Evolutionary conservation across 2,113 vertebrate species (phyloP), one percentile per base, ranked within the genome.

Genomic region (Melanocharis versteri): DNA sequence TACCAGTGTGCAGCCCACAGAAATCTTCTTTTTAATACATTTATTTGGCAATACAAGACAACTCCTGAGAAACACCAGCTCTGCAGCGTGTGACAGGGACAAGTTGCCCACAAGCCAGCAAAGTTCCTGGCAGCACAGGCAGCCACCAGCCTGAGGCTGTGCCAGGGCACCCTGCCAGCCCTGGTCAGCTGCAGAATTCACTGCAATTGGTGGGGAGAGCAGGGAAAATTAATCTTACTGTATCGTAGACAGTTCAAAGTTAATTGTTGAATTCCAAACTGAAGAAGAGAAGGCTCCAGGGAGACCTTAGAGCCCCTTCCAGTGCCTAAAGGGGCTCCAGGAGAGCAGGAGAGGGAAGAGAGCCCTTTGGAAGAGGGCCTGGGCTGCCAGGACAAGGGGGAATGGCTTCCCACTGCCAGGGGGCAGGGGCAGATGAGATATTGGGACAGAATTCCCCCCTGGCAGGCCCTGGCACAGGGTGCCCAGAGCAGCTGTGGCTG

Each of bases 351-450:
- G 23, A 64, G 50, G 31, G 66, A 44, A 53, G 48, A 64, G 15
- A 7, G 19, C 7, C 26, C 33, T 66, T 37, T 56, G 33, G 50
- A 21, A 56, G 23, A 28, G 50, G 10, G n/a, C 2, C 40, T 65
- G 66, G 35, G 10, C 6, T 23, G 39, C 18, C 28, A 53, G 61
- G 33, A 53, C 33, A 24, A 21, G 2, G 4, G 15, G 37, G 6
- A 37, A 51, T 44, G 51, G 60, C 6, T 61, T 65, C 28, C 27
- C 30, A 44, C 0, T 33, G 37, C 18, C 51, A 44, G 7, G 45
- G 44, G 39, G 19, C 23, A 53, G 69, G 13, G 37, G 0, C 0
- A 0, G 60, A 1, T 30, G 33, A 51, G 69, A 73, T 2, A 11
- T 1, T 19, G 50, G 50, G 50, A 20, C 8, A 3, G 14, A 56